Percentiles rank a stretch among this genome's conserved stretches.
phyloP scores from a whole-genome alignment of 1,140 invertebrate genomes.

The Amphibalanus amphitrite region DNA sequence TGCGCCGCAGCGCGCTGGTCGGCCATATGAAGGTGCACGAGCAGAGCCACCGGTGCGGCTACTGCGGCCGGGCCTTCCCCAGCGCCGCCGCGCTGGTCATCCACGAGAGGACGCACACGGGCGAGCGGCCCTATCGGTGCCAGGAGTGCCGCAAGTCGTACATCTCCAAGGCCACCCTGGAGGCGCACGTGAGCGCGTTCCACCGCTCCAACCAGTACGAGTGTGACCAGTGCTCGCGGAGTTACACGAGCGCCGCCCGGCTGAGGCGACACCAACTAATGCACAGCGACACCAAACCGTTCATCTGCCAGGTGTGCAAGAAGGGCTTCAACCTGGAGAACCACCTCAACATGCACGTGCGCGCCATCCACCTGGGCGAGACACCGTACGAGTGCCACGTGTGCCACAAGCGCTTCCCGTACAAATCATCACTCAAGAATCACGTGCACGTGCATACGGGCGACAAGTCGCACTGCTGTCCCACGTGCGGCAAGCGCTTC shows the following conservation, averaged over 20 bases:
- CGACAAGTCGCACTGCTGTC: background rate
- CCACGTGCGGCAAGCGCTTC: background rate
- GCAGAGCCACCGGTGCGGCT: conserved; percentile 7
- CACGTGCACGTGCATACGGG: background rate
- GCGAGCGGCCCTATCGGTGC: conserved; percentile 20
- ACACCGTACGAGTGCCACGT: conserved; percentile 69
- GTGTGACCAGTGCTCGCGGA: conserved; percentile 15
- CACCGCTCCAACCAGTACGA: conserved; percentile 5
- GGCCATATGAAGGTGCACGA: background rate
- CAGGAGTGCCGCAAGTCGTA: conserved; percentile 13
- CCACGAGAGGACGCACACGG: conserved; percentile 31
- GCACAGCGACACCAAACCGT: conserved; percentile 69
- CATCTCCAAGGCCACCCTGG: background rate
- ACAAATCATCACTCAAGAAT: conserved; percentile 63
- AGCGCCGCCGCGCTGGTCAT: conserved; percentile 29
- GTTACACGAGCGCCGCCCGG: conserved; percentile 17
- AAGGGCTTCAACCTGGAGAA: conserved; percentile 90
- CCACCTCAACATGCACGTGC: conserved; percentile 80
- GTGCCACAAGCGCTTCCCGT: conserved; percentile 78
- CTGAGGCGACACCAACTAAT: conserved; percentile 23
- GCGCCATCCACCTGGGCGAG: conserved; percentile 60
- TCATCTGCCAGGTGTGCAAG: conserved; percentile 68
- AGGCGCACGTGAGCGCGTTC: background rate
- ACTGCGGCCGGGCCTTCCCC: conserved; percentile 31
- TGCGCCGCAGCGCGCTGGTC: background rate